A percentile compares a stretch with the other conserved stretches of the same genome.
Evolutionary conservation across 2,888 invertebrate species (phyloP).

Genomic region (Drosophila nigritarsus): DNA sequence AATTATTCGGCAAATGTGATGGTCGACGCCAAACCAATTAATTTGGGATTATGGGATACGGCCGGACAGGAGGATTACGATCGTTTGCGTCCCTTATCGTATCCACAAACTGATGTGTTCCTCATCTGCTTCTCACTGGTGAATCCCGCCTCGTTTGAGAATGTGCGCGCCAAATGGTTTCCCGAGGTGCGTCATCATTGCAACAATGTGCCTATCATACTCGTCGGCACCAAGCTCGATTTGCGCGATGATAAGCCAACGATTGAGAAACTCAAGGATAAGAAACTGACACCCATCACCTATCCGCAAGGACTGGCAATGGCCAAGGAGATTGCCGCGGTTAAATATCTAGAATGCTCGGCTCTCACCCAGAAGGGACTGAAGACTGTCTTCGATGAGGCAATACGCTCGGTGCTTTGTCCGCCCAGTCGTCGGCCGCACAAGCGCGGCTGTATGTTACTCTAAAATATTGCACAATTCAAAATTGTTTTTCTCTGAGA

Average conservation of each 20-base stretch:
- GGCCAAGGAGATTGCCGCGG: conserved; percentile 84
- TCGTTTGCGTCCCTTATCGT: conserved; percentile 82
- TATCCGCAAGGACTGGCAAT: conserved; percentile 84
- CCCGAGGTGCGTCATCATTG: conserved; percentile 84
- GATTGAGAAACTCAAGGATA: conserved; percentile 84
- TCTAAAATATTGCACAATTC: conserved; percentile 51
- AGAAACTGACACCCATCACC: conserved; percentile 83
- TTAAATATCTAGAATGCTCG: conserved; percentile 84
- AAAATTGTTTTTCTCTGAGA: neutral
- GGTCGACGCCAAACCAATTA: conserved; percentile 84
- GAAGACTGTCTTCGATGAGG: conserved; percentile 84
- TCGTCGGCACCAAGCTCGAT: conserved; percentile 83
- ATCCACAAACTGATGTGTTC: conserved; percentile 84
- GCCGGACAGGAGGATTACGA: conserved; percentile 84
- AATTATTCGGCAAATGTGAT: conserved; percentile 84
- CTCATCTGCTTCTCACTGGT: conserved; percentile 84
- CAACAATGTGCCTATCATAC: conserved; percentile 83
- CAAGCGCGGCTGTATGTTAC: conserved; percentile 72
- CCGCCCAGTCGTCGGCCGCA: conserved; percentile 80
- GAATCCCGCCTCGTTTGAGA: conserved; percentile 84
- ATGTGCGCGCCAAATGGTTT: conserved; percentile 84
- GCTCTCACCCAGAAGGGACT: conserved; percentile 83
- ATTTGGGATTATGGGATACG: conserved; percentile 84
- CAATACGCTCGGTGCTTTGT: conserved; percentile 83
- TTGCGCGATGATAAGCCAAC: conserved; percentile 83